Evolutionary conservation across 1,140 invertebrate species (phyloP).

Genomic region (Matsumurasca onukii): DNA sequence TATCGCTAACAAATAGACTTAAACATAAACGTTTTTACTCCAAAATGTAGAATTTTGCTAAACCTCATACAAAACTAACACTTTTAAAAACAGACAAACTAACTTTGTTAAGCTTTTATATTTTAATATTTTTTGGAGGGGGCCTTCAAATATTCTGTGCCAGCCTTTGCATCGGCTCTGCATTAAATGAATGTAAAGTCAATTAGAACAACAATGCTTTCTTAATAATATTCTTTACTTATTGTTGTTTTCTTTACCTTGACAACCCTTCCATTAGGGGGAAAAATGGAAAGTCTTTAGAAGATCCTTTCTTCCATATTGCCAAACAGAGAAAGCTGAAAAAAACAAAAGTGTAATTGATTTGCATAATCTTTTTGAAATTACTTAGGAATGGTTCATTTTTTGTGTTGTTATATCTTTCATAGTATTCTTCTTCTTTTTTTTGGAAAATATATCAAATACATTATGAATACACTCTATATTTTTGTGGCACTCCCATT

Average conservation of each 20-base stretch:
- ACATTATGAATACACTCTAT: not conserved
- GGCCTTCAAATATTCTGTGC: too few species aligned
- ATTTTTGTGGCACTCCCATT: not conserved
- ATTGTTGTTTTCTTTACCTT: not conserved
- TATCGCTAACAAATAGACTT: too few species aligned
- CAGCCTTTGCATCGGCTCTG: too few species aligned
- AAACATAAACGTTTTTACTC: too few species aligned
- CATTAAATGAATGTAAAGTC: too few species aligned
- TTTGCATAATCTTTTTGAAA: not conserved
- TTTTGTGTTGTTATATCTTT: not conserved
- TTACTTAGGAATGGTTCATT: not conserved
- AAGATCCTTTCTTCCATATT: constrained; percentile 8
- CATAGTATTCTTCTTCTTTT: not conserved
- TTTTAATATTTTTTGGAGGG: too few species aligned
- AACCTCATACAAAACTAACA: too few species aligned
- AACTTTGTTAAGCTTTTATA: too few species aligned
- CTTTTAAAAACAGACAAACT: too few species aligned
- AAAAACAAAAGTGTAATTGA: not conserved
- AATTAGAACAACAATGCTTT: too few species aligned
- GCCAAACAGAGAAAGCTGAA: constrained; percentile 2
- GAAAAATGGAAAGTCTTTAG: not conserved
- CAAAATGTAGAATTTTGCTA: too few species aligned
- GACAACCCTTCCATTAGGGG: not conserved
- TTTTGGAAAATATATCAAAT: not conserved
- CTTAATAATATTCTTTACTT: too few species aligned